Conservation (phyloP, 2,797 vertebrate species). For the Myotis pilosus region DNA sequence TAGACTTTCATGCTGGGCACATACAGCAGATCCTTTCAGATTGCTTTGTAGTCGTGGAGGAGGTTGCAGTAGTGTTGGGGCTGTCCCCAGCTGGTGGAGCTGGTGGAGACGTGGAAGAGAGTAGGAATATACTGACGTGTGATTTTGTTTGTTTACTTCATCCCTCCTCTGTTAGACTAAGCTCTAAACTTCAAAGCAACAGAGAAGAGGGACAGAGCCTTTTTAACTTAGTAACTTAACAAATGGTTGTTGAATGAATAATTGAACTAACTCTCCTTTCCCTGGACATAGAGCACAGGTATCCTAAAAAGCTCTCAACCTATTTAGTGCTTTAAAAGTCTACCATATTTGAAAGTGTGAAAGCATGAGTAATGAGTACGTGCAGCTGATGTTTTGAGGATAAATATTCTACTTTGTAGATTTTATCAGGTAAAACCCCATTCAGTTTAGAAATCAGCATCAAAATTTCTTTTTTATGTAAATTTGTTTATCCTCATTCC, state of each 20-base stretch:
- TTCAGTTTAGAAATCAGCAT: conserved; percentile 63
- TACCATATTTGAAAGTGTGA: background rate
- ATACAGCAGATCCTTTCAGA: background rate
- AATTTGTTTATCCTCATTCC: conserved; percentile 70
- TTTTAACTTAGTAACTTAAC: background rate
- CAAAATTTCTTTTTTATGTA: conserved; percentile 70
- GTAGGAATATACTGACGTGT: background rate
- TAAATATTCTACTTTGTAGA: conserved; percentile 59
- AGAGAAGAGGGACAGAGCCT: background rate
- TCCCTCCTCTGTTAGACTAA: background rate
- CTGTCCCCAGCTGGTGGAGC: background rate
- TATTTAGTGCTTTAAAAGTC: conserved; percentile 7
- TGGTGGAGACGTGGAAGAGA: background rate
- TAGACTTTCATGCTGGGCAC: background rate
- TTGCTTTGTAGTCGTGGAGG: background rate
- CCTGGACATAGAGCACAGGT: background rate
- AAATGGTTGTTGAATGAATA: background rate
- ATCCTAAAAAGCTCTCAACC: background rate
- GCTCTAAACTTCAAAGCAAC: background rate
- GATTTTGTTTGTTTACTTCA: background rate
- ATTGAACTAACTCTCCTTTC: background rate
- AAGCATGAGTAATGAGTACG: conserved; percentile 32
- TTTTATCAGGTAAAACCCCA: conserved; percentile 16
- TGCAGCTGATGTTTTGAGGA: conserved; percentile 27
- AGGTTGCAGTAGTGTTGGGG: too few species aligned